Conservation (phyloP, 2,113 vertebrate genomes). For the Ploceus nigricollis region DNA sequence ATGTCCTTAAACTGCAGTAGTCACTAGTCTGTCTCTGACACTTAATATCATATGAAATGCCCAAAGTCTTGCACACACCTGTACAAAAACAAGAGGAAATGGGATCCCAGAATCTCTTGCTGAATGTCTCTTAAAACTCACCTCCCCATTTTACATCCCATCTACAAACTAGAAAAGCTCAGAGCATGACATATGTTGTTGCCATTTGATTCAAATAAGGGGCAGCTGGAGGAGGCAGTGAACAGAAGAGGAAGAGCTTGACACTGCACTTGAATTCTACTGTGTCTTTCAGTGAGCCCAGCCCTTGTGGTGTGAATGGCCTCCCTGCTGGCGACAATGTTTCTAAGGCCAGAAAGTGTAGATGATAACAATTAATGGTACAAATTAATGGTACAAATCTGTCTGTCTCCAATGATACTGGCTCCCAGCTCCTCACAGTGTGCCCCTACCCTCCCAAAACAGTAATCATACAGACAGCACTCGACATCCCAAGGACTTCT, state of each 20-base stretch:
- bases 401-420: rapidly evolving
- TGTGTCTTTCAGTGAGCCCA: background rate
- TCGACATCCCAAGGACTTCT: background rate
- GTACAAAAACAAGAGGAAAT: background rate
- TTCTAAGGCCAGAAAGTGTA: background rate
- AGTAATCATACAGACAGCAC: background rate
- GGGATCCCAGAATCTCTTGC: background rate
- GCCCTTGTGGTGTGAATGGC: background rate
- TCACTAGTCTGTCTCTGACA: background rate
- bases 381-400: background rate
- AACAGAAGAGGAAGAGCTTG: background rate
- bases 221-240: background rate
- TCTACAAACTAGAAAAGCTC: background rate
- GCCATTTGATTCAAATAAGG: background rate
- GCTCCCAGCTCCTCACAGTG: background rate
- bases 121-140: background rate
- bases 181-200: background rate
- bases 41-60: background rate
- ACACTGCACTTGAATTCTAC: background rate
- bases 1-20: background rate
- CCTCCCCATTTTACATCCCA: background rate
- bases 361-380: background rate
- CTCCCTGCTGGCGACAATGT: background rate
- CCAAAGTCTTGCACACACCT: background rate
- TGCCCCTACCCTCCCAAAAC: rapidly evolving